These are phyloP conservation scores for Apogon hyalosoma DNA, from an alignment of 2,797 vertebrate species.

Conservation along the genomic window DNA sequence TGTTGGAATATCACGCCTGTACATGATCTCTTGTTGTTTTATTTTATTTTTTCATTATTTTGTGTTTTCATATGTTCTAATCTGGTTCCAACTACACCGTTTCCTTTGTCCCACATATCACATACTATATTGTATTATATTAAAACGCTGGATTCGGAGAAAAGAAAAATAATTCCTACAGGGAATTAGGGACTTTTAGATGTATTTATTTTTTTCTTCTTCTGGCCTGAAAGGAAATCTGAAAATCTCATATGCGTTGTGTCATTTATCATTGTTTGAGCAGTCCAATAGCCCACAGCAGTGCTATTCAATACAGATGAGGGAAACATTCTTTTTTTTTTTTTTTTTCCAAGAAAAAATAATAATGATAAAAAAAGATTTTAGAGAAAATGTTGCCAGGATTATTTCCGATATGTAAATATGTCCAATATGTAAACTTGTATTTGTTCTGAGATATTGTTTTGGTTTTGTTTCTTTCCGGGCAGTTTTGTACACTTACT, in stretches of 20 bases:
- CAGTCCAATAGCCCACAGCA: conserved; percentile 78
- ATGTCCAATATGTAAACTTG: conserved; percentile 97
- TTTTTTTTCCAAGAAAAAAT: conserved; percentile 66
- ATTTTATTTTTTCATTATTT: conserved; percentile 25
- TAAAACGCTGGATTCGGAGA: conserved; percentile 71
- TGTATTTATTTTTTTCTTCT: conserved; percentile 76
- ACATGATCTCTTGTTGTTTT: conserved; percentile 43
- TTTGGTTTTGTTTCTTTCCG: conserved; percentile 87
- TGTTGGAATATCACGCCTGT: conserved; percentile 80
- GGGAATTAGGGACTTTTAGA: conserved; percentile 72
- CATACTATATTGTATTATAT: conserved; percentile 70
- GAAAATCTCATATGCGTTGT: conserved; percentile 76
- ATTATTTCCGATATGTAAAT: conserved; percentile 94
- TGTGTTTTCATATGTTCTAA: conserved; percentile 48
- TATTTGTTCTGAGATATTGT: conserved; percentile 88
- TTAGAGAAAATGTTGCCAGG: conserved; percentile 89
- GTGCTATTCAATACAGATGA: conserved; percentile 81
- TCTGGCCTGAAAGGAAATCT: conserved; percentile 75
- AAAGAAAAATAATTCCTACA: conserved; percentile 58
- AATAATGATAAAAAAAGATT: conserved; percentile 81
- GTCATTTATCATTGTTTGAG: conserved; percentile 81
- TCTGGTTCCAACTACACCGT: conserved; percentile 53
- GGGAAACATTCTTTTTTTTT: conserved; percentile 61
- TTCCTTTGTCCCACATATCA: conserved; percentile 63
- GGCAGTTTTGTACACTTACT: conserved; percentile 96